phyloP scores from a whole-genome alignment of 2,797 vertebrate species.

The Mormyrus proboscirostris region DNA sequence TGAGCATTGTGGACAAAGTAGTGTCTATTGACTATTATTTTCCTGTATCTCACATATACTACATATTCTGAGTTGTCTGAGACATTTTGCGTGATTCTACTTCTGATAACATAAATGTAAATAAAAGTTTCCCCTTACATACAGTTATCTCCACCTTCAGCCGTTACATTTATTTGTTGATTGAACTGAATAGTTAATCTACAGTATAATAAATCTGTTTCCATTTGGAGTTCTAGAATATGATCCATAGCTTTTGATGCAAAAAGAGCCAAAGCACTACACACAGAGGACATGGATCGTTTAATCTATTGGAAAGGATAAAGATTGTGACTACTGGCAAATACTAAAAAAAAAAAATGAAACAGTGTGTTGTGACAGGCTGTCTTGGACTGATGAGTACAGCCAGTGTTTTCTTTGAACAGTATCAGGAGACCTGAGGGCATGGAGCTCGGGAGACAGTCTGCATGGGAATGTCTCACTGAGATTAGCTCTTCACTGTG shows the following conservation, averaged over 20 bases:
- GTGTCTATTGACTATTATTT: neutral
- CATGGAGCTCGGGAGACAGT: neutral
- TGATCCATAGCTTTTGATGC: neutral
- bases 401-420: constrained; percentile 11
- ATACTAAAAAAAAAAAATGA: neutral
- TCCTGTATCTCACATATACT: neutral
- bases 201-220: neutral
- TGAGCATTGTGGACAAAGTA: neutral
- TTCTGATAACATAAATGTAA: neutral
- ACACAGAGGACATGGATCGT: neutral
- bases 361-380: neutral
- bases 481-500: neutral
- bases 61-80: neutral
- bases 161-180: neutral
- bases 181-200: neutral
- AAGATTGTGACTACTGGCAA: neutral
- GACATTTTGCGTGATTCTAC: neutral
- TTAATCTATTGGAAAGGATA: neutral
- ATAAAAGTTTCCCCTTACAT: neutral
- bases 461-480: neutral
- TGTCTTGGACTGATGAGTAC: neutral
- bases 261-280: neutral
- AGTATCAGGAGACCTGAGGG: constrained; percentile 1
- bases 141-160: neutral
- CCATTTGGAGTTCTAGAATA: neutral